A percentile compares a stretch with the other conserved stretches of the same genome.
These are phyloP conservation scores for Saimiri boliviensis DNA, from an alignment of 2,113 vertebrate genomes.

Conservation along the genomic window DNA sequence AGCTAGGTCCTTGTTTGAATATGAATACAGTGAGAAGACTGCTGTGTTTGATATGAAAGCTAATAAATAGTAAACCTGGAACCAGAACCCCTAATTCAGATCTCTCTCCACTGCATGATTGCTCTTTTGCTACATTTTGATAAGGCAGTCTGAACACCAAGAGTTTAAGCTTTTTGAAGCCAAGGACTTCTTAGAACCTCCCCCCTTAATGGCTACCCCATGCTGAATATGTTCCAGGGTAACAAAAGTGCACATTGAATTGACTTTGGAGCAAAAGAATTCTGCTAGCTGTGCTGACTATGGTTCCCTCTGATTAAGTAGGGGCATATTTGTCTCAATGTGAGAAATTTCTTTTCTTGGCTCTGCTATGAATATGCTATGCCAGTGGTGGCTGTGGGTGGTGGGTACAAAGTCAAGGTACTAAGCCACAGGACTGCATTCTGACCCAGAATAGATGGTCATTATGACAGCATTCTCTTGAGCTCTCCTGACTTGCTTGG, in stretches of 20 bases:
- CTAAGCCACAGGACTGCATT: not conserved
- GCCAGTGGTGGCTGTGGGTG: not conserved
- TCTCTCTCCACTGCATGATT: not conserved
- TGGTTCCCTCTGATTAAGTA: not conserved
- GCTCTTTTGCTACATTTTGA: not conserved
- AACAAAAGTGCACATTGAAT: not conserved
- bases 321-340: not conserved
- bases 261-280: not conserved
- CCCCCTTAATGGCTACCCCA: not conserved
- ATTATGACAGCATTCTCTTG: not conserved
- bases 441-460: not conserved
- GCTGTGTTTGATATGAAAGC: not conserved
- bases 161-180: constrained; percentile 36
- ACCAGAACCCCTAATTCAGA: not conserved
- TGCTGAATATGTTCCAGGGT: not conserved
- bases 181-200: not conserved
- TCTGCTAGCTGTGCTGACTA: not conserved
- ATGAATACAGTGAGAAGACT: not conserved
- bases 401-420: not conserved
- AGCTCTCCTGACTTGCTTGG: not conserved
- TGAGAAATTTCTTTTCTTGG: not conserved
- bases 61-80: not conserved
- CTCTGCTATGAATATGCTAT: not conserved
- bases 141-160: not conserved
- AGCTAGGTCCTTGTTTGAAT: not conserved